These are phyloP conservation scores for Agonopterix arenella DNA, from an alignment of 2,888 invertebrate genomes.

Conservation along the genomic window DNA sequence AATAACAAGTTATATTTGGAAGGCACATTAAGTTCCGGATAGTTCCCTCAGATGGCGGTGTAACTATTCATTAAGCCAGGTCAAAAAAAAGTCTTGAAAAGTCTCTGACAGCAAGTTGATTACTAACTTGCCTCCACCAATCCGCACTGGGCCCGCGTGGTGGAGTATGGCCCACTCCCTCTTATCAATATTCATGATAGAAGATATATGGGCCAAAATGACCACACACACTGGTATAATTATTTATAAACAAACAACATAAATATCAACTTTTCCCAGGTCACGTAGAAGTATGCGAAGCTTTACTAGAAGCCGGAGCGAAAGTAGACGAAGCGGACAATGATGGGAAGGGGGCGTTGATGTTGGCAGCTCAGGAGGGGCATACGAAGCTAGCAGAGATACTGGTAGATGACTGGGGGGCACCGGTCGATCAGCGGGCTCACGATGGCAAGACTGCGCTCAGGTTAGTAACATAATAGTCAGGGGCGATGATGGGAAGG, in stretches of 20 bases:
- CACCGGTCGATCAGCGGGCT: conserved; percentile 89
- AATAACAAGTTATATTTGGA: neutral
- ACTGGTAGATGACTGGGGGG: conserved; percentile 84
- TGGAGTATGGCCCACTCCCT: too few relatives aligned
- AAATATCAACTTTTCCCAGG: conserved; percentile 53
- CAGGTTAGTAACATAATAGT: conserved; percentile 63
- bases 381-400: conserved; percentile 80
- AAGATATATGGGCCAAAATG: neutral
- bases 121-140: too few relatives aligned
- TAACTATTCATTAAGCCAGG: too few relatives aligned
- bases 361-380: conserved; percentile 93
- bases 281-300: conserved; percentile 88
- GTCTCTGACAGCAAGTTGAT: too few relatives aligned
- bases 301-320: conserved; percentile 90
- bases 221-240: neutral
- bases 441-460: conserved; percentile 94
- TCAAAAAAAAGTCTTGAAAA: too few relatives aligned
- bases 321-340: conserved; percentile 93
- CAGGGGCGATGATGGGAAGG: neutral
- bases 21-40: neutral
- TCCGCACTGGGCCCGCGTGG: too few relatives aligned
- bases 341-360: conserved; percentile 91
- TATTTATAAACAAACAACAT: too few relatives aligned
- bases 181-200: too few relatives aligned
- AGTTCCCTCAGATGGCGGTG: neutral